Conservation (phyloP, 1,140 invertebrate species). For the Pseudomyrmex concolor region DNA sequence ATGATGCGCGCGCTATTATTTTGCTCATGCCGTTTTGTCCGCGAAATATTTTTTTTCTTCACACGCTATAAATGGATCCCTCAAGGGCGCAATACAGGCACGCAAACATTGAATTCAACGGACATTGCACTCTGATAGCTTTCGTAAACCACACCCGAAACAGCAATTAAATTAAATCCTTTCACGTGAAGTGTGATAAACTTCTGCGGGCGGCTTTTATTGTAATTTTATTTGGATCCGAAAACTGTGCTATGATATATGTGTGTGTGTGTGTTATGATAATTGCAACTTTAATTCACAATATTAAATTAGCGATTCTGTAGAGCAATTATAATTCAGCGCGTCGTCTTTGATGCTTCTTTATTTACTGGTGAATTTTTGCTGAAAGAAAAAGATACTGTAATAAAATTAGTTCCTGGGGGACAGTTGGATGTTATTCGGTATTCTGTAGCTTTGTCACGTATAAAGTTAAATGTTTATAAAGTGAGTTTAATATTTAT, state of each 20-base stretch:
- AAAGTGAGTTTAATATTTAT: neutral
- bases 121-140: constrained; percentile 58
- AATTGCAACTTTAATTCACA: constrained; percentile 23
- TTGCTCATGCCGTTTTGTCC: neutral
- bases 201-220: neutral
- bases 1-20: constrained; percentile 30
- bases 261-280: neutral
- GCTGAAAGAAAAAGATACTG: neutral
- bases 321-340: constrained; percentile 1
- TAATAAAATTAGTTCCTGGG: constrained; percentile 6
- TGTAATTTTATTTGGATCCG: neutral
- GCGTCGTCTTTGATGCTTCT: constrained; percentile 3
- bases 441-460: neutral
- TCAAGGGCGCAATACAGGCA: constrained; percentile 61
- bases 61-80: constrained; percentile 16
- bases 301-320: constrained; percentile 22
- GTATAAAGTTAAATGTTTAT: constrained; percentile 3
- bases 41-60: no score
- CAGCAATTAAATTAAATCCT: constrained; percentile 43
- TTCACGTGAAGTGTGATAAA: neutral
- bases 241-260: constrained; percentile 1
- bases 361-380: neutral
- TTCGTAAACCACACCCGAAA: neutral
- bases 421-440: neutral
- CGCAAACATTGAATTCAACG: constrained; percentile 55